Percentiles rank a stretch among this genome's conserved stretches.
These are phyloP conservation scores for Oreochromis grahami DNA, from an alignment of 2,797 vertebrate species.

Conservation along the genomic window DNA sequence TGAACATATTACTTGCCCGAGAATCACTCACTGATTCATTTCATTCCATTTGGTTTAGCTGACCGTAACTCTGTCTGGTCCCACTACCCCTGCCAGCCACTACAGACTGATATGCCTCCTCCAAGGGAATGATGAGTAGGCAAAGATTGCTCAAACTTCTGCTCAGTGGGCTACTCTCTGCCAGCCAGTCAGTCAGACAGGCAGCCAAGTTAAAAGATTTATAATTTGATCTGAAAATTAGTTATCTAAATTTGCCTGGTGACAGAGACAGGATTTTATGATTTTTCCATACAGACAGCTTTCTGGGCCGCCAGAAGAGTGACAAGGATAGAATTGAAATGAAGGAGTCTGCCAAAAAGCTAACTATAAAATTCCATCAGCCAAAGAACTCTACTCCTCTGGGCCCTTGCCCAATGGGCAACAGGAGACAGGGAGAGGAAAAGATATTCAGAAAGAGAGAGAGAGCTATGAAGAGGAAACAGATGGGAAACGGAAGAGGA, in stretches of 20 bases:
- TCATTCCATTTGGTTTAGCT: slow-evolving; percentile 58
- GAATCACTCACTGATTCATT: slow-evolving; percentile 50
- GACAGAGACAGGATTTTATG: slow-evolving; percentile 60
- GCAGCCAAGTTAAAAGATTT: slow-evolving; percentile 63
- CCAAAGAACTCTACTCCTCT: slow-evolving; percentile 66
- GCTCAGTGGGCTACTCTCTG: slow-evolving; percentile 34
- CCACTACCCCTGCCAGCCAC: slow-evolving; percentile 28
- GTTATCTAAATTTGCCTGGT: slow-evolving; percentile 68
- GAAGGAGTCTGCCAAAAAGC: slow-evolving; percentile 65
- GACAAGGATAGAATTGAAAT: slow-evolving; percentile 70
- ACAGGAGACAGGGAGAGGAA: slow-evolving; percentile 10
- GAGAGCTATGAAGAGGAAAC: slow-evolving; percentile 40
- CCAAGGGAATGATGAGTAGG: slow-evolving; percentile 53
- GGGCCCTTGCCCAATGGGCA: slow-evolving; percentile 56
- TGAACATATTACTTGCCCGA: slow-evolving; percentile 49
- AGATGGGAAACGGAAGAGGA: slow-evolving; percentile 48
- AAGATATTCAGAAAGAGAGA: neutral
- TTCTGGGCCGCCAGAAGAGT: slow-evolving; percentile 50
- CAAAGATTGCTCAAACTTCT: slow-evolving; percentile 62
- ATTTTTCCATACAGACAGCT: slow-evolving; percentile 46
- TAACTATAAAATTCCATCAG: slow-evolving; percentile 73
- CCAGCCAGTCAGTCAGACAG: slow-evolving; percentile 34
- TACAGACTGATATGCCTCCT: slow-evolving; percentile 46
- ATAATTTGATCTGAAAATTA: slow-evolving; percentile 75
- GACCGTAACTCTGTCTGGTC: slow-evolving; percentile 54